These are phyloP conservation scores for Chamaedrilus cognettii DNA, from an alignment of 2,888 invertebrate genomes.

Conservation along the genomic window DNA sequence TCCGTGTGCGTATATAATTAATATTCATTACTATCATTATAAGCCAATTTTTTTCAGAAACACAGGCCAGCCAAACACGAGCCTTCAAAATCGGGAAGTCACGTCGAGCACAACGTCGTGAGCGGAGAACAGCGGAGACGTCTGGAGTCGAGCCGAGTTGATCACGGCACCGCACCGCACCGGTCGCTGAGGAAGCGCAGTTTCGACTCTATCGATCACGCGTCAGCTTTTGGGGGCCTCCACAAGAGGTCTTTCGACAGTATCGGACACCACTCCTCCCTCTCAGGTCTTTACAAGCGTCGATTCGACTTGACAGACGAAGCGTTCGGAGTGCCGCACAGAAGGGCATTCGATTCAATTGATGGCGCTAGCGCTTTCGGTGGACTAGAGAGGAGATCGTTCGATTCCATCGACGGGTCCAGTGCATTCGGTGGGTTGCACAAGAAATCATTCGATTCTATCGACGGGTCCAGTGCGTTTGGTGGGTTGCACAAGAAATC, in stretches of 20 bases:
- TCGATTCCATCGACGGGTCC: constrained; percentile 20
- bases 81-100: too few species aligned
- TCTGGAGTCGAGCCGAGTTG: too few species aligned
- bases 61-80: too few species aligned
- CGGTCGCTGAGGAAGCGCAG: neutral
- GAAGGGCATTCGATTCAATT: constrained; percentile 24
- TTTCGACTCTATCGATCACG: neutral
- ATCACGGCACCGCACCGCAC: too few species aligned
- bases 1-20: too few species aligned
- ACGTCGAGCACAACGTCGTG: too few species aligned
- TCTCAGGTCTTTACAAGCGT: neutral
- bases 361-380: constrained; percentile 11
- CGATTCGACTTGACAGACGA: neutral
- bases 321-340: constrained; percentile 16
- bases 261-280: neutral
- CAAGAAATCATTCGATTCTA: constrained; percentile 24
- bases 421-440: constrained; percentile 20
- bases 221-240: neutral
- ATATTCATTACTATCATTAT: too few species aligned
- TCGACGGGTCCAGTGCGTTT: constrained; percentile 14
- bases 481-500: constrained; percentile 18
- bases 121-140: too few species aligned
- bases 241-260: neutral
- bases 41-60: too few species aligned
- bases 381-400: constrained; percentile 18